Base-by-base conservation (phyloP, 2,113 vertebrate species). In the Nesoenas mayeri region DNA sequence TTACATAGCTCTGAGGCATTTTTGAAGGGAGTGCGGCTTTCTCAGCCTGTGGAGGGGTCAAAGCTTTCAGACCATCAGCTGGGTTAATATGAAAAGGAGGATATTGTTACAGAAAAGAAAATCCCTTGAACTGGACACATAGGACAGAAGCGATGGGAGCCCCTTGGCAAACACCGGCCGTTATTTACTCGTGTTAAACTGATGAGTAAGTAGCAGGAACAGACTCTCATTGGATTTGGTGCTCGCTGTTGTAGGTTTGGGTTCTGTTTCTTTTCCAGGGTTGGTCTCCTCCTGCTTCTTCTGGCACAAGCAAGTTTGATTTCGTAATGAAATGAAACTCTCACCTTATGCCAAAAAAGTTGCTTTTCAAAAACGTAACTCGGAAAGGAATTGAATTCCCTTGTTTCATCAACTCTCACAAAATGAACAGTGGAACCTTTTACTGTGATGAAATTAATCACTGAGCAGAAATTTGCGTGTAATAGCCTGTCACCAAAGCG, bases 301-400 rank as follows among this genome's bases (percentile, higher is more conserved):
- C 83, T 15, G 26, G 10, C 11, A 25, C 24, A n/a, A 81, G 62
- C 5, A 14, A 54, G 18, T 44, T 86, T 69, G 58, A 72, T 93
- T 56, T 61, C 19, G 38, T 88, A 87, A 92, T 94, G 91, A 79
- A 93, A 93, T 92, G 64, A 86, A 89, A 81, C 53, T 60, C 79
- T 17, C 48, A 24, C 53, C 67, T 32, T 19, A 32, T 78, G 77
- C 29, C 80, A 70, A 51, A 82, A 82, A 50, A 58, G 79, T 61
- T 65, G 66, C 93, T 91, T 87, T 91, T 91, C 73, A 89, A 72
- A 70, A 85, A 81, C 0, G 1, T 36, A 79, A 67, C 58, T 54
- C n/a, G 10, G 73, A 44, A 64, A 87, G 79, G 18, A 54, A 29
- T 56, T 1, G 7, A 80, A 84, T 60, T 92, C 53, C 56, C 77